Conservation (phyloP, 2,797 vertebrate species). For the Semotilus atromaculatus region DNA sequence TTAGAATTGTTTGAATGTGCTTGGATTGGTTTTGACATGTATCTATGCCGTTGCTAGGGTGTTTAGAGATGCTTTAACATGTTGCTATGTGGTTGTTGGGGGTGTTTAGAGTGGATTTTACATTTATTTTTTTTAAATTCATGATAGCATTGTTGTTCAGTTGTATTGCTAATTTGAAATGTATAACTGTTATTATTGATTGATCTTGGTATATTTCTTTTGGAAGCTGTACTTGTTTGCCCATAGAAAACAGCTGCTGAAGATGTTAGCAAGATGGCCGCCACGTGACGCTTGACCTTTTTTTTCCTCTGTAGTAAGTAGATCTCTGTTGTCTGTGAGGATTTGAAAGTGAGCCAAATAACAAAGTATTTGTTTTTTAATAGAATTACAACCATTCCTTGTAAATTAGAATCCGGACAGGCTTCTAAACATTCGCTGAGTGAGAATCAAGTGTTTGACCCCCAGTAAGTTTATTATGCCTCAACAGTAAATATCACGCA, state of each 20-base stretch:
- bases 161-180: background rate
- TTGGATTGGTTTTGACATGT: background rate
- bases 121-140: background rate
- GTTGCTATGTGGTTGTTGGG: background rate
- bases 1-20: too few species aligned
- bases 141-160: background rate
- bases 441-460: conserved; percentile 58
- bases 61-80: background rate
- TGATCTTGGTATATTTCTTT: background rate
- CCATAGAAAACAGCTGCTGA: background rate
- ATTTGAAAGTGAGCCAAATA: background rate
- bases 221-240: background rate
- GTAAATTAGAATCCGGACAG: conserved; percentile 17
- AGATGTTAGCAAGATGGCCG: background rate
- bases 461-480: conserved; percentile 50
- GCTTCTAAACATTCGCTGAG: conserved; percentile 65
- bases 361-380: conserved; percentile 13
- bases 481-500: conserved; percentile 61
- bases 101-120: background rate
- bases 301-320: conserved; percentile 14
- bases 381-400: background rate
- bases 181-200: background rate
- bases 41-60: background rate
- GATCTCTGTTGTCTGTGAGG: conserved; percentile 37
- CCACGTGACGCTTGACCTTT: background rate